phyloP scores from a whole-genome alignment of 2,113 vertebrate genomes.

The Romanogobio albipinnatus region DNA sequence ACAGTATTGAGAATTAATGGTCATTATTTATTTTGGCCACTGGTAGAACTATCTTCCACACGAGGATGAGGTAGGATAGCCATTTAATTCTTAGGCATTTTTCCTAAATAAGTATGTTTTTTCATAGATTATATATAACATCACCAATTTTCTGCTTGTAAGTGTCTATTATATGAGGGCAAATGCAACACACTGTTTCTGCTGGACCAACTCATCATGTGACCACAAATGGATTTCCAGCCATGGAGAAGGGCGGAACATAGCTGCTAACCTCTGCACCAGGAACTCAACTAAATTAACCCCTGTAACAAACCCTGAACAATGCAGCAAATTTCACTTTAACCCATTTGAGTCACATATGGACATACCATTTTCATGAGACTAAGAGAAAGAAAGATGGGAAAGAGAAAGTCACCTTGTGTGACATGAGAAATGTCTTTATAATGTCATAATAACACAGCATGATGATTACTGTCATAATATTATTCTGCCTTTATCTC shows the following conservation, averaged over 20 bases:
- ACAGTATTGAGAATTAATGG: no score
- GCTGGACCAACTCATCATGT: background rate
- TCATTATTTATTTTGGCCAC: background rate
- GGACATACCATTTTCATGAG: background rate
- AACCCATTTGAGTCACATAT: background rate
- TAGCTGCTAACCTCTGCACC: constrained; percentile 3
- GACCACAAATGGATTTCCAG: constrained; percentile 9
- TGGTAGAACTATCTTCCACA: background rate
- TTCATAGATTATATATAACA: background rate
- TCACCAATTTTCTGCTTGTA: background rate
- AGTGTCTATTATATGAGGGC: background rate
- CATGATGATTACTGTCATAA: constrained; percentile 69
- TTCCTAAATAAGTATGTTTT: background rate
- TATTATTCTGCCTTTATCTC: constrained; percentile 75
- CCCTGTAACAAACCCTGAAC: background rate
- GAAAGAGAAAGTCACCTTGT: constrained; percentile 60
- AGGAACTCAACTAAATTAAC: background rate
- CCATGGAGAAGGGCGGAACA: background rate
- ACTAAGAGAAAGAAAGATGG: constrained; percentile 32
- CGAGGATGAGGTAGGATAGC: background rate
- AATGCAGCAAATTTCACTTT: constrained; percentile 4
- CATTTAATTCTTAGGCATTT: background rate
- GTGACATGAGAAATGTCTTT: constrained; percentile 72
- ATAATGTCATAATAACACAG: constrained; percentile 71
- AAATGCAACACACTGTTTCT: background rate